Conservation (phyloP, 2,113 vertebrate species). For the Mus pahari region DNA sequence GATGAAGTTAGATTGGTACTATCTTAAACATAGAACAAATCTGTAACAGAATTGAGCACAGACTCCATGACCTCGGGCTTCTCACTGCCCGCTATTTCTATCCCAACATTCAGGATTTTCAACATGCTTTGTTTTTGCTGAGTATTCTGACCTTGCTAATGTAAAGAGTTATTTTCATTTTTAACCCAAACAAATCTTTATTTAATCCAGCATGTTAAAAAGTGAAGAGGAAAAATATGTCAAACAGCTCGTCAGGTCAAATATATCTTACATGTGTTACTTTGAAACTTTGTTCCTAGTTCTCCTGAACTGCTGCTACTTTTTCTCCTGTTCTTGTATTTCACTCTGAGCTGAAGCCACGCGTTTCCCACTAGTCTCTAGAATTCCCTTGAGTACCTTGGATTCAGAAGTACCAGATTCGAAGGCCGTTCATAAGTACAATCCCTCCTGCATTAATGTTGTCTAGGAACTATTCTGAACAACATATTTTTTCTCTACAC, state of each 20-base stretch:
- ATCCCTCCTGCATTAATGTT: background rate
- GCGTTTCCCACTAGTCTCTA: background rate
- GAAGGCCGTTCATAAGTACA: background rate
- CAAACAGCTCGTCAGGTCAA: background rate
- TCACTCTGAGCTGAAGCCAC: constrained; percentile 7
- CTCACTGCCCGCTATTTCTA: background rate
- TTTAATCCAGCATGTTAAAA: constrained; percentile 58
- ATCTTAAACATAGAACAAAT: constrained; percentile 15
- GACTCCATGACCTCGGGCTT: constrained; percentile 31
- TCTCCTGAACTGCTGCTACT: constrained; percentile 29
- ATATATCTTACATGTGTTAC: constrained; percentile 9
- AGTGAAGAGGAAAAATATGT: constrained; percentile 26
- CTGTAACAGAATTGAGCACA: background rate
- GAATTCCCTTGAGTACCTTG: background rate
- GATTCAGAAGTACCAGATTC: background rate
- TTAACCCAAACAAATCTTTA: constrained; percentile 47
- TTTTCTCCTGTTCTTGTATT: constrained; percentile 57
- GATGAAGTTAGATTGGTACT: constrained; percentile 6
- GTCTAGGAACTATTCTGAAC: background rate
- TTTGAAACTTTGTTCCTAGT: constrained; percentile 20
- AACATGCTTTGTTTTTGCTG: constrained; percentile 14
- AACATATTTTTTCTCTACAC: constrained; percentile 3
- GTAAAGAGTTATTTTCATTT: constrained; percentile 47
- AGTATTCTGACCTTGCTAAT: constrained; percentile 28
- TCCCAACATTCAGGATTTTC: constrained; percentile 22